These are phyloP conservation scores for Calypte anna DNA, from an alignment of 2,113 vertebrate species.

Conservation along the genomic window DNA sequence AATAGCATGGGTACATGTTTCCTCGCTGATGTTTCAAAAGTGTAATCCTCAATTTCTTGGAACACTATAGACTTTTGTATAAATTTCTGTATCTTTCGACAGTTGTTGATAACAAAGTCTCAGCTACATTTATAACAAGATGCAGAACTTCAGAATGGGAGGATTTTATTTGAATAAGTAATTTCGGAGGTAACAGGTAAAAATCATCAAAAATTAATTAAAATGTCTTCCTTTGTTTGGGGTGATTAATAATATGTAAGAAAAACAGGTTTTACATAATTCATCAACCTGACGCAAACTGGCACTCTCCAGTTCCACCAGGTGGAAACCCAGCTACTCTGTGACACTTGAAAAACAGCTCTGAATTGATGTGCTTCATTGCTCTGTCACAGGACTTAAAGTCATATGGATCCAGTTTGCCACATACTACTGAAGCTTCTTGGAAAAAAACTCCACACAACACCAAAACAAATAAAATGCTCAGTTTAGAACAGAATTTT, in stretches of 20 bases:
- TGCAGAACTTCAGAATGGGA: slow-evolving; percentile 30
- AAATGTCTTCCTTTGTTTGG: slow-evolving; percentile 75
- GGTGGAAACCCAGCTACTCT: slow-evolving; percentile 56
- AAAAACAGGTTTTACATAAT: slow-evolving; percentile 79
- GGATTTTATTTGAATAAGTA: slow-evolving; percentile 66
- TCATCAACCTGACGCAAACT: slow-evolving; percentile 75
- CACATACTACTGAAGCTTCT: slow-evolving; percentile 28
- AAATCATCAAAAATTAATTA: slow-evolving; percentile 80
- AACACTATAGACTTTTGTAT: neutral
- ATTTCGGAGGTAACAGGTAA: slow-evolving; percentile 61
- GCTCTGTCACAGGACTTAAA: slow-evolving; percentile 23
- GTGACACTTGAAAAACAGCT: slow-evolving; percentile 67
- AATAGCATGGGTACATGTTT: neutral
- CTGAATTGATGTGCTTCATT: slow-evolving; percentile 11
- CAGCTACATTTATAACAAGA: slow-evolving; percentile 41
- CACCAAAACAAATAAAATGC: neutral
- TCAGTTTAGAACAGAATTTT: neutral
- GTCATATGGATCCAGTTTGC: neutral
- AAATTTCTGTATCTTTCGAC: neutral
- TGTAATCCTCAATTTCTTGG: neutral
- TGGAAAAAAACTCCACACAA: neutral
- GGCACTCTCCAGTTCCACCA: slow-evolving; percentile 40
- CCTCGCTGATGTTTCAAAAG: neutral
- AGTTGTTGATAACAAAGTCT: neutral
- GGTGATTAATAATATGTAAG: slow-evolving; percentile 80